Base-by-base conservation (phyloP, 2,113 vertebrate genomes). In the Anhinga anhinga region DNA sequence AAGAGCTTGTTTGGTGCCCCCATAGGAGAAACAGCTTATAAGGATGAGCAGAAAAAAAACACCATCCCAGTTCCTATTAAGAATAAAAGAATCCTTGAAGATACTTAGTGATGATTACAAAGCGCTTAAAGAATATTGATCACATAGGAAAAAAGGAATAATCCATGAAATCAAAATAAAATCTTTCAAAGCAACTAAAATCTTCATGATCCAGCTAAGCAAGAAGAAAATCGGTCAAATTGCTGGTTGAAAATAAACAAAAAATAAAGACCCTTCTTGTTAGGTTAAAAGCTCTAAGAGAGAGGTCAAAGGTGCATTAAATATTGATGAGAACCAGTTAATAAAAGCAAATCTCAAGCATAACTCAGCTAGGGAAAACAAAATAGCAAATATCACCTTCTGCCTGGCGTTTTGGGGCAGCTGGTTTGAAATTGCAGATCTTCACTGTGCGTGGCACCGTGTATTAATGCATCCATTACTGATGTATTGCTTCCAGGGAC, bases 361-460 rank as follows among this genome's bases (percentile, higher is more conserved):
- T 56, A 79, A 52, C 11, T 65, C 44, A 72, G 6, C 11, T 76
- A 45, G 10, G 11, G 44, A 82, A 47, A 52, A 13, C 2, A 52
- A 55, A 61, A 55, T 1, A 7, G 38, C 13, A 63, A 66, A 82
- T 18, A 22, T 10, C 29, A 52, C 19, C 11, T 50, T 73, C 38
- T 91, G n/a, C 23, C 40, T 20, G 45, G 47, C 7, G 66, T 77
- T 79, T 83, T 6, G 18, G 32, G 61, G 30, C 30, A 58, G 45
- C 1, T 58, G 49, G 44, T 26, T 55, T 55, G 86, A 59, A 91
- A 44, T 2, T 1, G 7, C 8, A 22, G 32, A 3, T 61, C 45
- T 34, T 61, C 38, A 2, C 5, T 19, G 25, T 4, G 0, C 14
- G 0, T 10, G 71, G 50, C 42, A 25, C 26, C 1, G 0, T 4